phyloP scores from a whole-genome alignment of 2,888 invertebrate genomes.

The Archips crataeganus region DNA sequence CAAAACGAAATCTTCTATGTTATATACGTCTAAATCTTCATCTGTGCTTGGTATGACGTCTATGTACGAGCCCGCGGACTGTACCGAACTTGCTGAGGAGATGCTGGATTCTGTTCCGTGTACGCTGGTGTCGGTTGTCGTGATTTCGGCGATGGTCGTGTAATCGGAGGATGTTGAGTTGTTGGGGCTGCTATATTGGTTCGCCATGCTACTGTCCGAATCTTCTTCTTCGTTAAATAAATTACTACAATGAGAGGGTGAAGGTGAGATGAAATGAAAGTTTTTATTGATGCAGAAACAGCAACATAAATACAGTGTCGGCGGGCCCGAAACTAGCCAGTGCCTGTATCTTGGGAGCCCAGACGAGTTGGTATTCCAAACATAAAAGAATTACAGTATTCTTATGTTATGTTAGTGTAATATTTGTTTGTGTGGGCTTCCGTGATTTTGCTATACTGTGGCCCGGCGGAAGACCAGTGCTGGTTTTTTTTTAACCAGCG shows the following conservation, averaged over 20 bases:
- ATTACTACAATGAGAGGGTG: conserved; percentile 29
- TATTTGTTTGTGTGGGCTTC: no score
- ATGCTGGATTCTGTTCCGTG: conserved; percentile 36
- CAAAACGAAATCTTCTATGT: background rate
- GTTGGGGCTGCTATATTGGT: conserved; percentile 13
- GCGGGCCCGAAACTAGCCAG: no score
- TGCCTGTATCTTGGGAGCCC: no score
- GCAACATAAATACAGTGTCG: no score
- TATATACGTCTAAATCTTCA: background rate
- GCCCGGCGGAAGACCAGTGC: no score
- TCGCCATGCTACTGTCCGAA: conserved; percentile 30
- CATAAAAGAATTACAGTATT: no score
- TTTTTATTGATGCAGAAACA: no score
- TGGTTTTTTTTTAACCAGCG: no score
- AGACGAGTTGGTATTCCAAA: no score
- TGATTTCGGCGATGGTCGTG: conserved; percentile 66
- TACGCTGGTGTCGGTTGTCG: conserved; percentile 71
- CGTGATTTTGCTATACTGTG: no score
- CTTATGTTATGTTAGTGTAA: no score
- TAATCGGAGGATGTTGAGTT: conserved; percentile 45
- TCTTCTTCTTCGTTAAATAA: conserved; percentile 12
- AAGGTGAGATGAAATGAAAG: conserved; percentile 1
- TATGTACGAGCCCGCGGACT: background rate
- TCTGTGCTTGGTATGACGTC: background rate
- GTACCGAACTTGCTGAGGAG: background rate